These are phyloP conservation scores for Argyrosomus japonicus DNA, from an alignment of 2,113 vertebrate species.

Conservation along the genomic window DNA sequence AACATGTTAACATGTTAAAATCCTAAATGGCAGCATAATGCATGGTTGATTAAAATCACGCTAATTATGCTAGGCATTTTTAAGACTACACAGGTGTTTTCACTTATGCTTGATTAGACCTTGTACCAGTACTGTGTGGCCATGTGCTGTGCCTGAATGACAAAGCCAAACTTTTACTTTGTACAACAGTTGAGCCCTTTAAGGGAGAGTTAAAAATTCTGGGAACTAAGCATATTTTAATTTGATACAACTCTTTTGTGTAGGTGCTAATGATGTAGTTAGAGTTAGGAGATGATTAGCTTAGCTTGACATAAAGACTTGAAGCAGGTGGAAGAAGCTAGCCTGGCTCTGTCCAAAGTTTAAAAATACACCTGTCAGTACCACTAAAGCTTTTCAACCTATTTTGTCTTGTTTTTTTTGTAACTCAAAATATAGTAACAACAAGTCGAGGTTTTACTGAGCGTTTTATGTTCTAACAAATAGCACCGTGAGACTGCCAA, in stretches of 20 bases:
- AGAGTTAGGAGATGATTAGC: background rate
- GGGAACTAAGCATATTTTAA: background rate
- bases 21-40: background rate
- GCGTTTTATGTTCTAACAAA: background rate
- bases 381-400: too few relatives aligned
- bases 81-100: slow-evolving; percentile 23
- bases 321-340: background rate
- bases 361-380: background rate
- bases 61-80: slow-evolving; percentile 10
- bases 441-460: background rate
- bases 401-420: background rate
- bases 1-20: background rate
- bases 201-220: too few relatives aligned
- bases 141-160: slow-evolving; percentile 1
- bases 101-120: slow-evolving; percentile 33
- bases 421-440: background rate
- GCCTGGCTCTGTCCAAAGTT: background rate
- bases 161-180: background rate
- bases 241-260: background rate
- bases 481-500: background rate
- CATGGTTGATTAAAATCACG: background rate
- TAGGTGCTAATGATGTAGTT: background rate
- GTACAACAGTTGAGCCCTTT: background rate
- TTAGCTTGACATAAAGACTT: background rate
- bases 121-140: background rate